Conservation (phyloP, 2,113 vertebrate species). For the Onychostruthus taczanowskii region DNA sequence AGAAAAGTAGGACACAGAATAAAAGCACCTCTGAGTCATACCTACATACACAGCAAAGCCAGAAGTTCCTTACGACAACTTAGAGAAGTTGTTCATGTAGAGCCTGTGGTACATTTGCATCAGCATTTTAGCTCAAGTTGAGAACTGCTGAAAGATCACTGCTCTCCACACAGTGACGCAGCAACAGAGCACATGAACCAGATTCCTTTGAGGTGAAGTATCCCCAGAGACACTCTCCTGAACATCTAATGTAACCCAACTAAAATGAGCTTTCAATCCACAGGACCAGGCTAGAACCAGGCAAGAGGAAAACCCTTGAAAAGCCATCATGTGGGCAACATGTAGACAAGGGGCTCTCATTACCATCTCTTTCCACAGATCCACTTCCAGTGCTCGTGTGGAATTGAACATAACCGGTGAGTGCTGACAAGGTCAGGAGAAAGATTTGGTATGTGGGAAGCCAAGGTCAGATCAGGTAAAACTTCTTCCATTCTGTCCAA, state of each 20-base stretch:
- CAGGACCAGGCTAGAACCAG: neutral
- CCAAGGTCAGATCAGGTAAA: neutral
- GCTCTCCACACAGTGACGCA: neutral
- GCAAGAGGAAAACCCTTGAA: neutral
- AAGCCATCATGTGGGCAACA: neutral
- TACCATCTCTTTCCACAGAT: neutral
- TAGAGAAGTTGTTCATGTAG: neutral
- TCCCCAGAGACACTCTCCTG: neutral
- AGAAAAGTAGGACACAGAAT: slow-evolving; percentile 32
- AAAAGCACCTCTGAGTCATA: slow-evolving; percentile 48
- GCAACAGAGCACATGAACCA: neutral
- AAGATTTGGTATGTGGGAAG: neutral
- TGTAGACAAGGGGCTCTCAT: rapidly evolving
- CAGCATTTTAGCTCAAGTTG: neutral
- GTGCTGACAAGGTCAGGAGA: neutral
- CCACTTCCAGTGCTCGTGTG: neutral
- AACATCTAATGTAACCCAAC: neutral
- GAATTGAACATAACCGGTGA: neutral
- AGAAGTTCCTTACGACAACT: neutral
- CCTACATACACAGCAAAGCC: neutral
- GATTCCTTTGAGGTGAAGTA: neutral
- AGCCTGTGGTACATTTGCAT: neutral
- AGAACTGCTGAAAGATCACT: neutral
- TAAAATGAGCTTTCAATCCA: neutral
- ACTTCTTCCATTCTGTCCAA: neutral